These are phyloP conservation scores for Esox lucius DNA, from an alignment of 2,797 vertebrate genomes.

Conservation along the genomic window DNA sequence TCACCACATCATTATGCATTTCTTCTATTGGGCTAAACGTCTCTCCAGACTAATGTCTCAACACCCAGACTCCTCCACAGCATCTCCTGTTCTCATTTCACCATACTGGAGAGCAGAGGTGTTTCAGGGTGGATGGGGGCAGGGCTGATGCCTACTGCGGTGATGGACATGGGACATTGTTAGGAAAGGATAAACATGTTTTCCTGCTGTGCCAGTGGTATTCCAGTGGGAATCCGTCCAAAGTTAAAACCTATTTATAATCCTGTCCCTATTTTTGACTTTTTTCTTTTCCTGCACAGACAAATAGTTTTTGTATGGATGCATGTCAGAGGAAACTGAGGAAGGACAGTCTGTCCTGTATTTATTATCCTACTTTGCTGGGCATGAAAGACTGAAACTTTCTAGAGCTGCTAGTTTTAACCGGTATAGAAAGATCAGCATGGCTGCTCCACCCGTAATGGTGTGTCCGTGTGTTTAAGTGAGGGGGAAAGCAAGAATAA, in stretches of 20 bases:
- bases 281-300: slow-evolving; percentile 33
- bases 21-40: slow-evolving; percentile 46
- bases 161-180: slow-evolving; percentile 10
- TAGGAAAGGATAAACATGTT: neutral
- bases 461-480: no score
- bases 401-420: slow-evolving; percentile 31
- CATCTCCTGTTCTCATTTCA: slow-evolving; percentile 3
- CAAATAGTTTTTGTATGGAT: slow-evolving; percentile 53
- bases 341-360: slow-evolving; percentile 39
- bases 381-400: slow-evolving; percentile 51
- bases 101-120: neutral
- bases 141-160: slow-evolving; percentile 14
- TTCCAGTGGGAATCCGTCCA: slow-evolving; percentile 33
- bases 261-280: slow-evolving; percentile 4
- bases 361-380: slow-evolving; percentile 38
- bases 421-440: slow-evolving; percentile 13
- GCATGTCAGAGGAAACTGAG: slow-evolving; percentile 61
- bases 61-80: neutral
- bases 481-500: neutral
- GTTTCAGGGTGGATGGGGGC: neutral
- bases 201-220: slow-evolving; percentile 18
- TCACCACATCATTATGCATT: slow-evolving; percentile 60
- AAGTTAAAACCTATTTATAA: slow-evolving; percentile 39
- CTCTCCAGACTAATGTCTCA: slow-evolving; percentile 44
- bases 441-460: slow-evolving; percentile 6